phyloP scores from a whole-genome alignment of 2,888 invertebrate species.

The Agrotis clavis region DNA sequence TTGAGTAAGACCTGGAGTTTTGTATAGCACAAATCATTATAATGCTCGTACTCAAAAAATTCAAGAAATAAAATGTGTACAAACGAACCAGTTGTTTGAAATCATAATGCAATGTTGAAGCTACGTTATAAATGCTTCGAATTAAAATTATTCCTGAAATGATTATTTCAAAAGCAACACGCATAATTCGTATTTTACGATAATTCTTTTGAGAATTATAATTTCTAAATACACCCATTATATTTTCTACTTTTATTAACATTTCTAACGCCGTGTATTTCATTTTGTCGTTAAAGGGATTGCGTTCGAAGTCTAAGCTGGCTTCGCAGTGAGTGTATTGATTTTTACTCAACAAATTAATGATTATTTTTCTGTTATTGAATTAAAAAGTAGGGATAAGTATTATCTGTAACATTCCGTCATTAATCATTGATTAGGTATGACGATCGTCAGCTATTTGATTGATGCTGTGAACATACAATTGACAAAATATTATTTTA shows the following conservation, averaged over 20 bases:
- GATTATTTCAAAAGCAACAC: constrained; percentile 6
- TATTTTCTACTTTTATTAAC: constrained; percentile 21
- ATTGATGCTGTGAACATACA: background rate
- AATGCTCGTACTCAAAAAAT: background rate
- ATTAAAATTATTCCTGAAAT: background rate
- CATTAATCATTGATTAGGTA: background rate
- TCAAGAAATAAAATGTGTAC: background rate
- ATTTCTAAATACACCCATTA: constrained; percentile 29
- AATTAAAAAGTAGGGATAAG: background rate
- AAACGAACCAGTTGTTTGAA: too few relatives aligned
- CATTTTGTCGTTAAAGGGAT: background rate
- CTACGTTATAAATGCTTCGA: background rate
- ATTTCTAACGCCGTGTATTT: background rate
- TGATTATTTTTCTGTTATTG: background rate
- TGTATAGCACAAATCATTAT: background rate
- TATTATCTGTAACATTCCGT: background rate
- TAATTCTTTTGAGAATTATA: background rate
- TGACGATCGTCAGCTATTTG: background rate
- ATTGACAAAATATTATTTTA: too few relatives aligned
- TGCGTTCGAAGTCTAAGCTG: background rate
- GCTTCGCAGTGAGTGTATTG: background rate
- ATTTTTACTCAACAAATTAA: background rate
- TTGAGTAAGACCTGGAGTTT: background rate
- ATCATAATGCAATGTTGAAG: too few relatives aligned
- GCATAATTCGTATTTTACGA: constrained; percentile 1